phyloP scores from a whole-genome alignment of 2,888 invertebrate species.

The Phalera bucephala region DNA sequence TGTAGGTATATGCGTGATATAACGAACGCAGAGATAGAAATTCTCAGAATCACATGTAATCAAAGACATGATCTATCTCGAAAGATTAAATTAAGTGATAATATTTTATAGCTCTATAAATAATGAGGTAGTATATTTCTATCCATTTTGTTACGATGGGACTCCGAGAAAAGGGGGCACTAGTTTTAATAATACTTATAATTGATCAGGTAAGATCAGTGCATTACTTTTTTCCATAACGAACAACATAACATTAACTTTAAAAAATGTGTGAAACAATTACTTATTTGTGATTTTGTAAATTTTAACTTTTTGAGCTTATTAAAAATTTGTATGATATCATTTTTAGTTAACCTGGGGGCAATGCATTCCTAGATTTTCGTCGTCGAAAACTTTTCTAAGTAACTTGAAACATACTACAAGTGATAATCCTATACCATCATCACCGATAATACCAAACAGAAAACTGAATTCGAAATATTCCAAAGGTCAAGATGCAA shows the following conservation, averaged over 20 bases:
- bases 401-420: slow-evolving; percentile 13
- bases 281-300: too few species aligned
- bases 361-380: slow-evolving; percentile 35
- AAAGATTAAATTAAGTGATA: slow-evolving; percentile 5
- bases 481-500: slow-evolving; percentile 10
- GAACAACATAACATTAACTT: too few species aligned
- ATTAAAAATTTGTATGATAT: too few species aligned
- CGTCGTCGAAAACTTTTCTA: slow-evolving; percentile 18
- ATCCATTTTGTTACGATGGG: slow-evolving; percentile 46
- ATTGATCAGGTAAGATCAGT: slow-evolving; percentile 44
- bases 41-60: slow-evolving; percentile 2
- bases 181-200: slow-evolving; percentile 34
- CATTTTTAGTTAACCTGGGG: slow-evolving; percentile 45
- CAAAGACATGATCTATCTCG: slow-evolving; percentile 12
- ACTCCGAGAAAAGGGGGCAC: slow-evolving; percentile 48
- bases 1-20: too few species aligned
- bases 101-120: slow-evolving; percentile 25
- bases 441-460: slow-evolving; percentile 1
- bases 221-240: too few species aligned
- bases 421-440: slow-evolving; percentile 1
- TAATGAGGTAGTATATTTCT: slow-evolving; percentile 13
- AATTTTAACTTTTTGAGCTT: too few species aligned
- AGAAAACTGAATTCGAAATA: slow-evolving; percentile 6
- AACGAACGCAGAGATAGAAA: slow-evolving; percentile 5
- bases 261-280: too few species aligned